Base-by-base conservation (phyloP, 2,797 vertebrate species). In the Galago senegalensis region DNA sequence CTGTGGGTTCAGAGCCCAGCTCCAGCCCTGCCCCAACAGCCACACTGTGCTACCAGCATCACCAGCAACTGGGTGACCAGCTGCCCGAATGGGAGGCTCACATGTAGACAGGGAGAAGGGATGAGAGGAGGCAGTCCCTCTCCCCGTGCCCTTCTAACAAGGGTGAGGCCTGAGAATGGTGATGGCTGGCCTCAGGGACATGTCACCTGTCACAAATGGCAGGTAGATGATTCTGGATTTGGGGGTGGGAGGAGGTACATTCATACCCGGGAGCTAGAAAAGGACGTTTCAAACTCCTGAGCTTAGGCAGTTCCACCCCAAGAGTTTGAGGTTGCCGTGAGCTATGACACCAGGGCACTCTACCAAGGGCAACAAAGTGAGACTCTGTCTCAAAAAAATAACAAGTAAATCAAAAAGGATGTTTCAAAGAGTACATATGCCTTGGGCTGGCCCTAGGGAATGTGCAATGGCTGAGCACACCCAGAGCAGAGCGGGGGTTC, bases 401-500 rank as follows among this genome's bases (percentile, higher is more conserved):
- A 43, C 40, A 43, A 43, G 40, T 43, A 53, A 53, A 53, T 53
- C 40, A 56, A 34, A 27, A 2, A 27, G 40, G 43, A 25, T 4
- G 18, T 12, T 87, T 87, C 3, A 0, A 31, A 31, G 3, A 34
- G 5, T 0, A 53, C 49, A 16, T 53, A 4, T 2, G 9, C n/a
- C 63, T 73, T 0, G 0, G 87, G 77, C 37, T 5, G 5, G 40
- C n/a, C n/a, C 16, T 17, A n/a, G 21, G 63, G 34, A 7, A 17
- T 7, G n/a, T 0, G 0, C 0, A 31, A 10, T 25, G 73, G n/a
- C n/a, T 3, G 11, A 46, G 81, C 23, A 8, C 3, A 1, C 0
- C 1, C 46, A 25, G 76, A 31, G 7, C 56, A 10, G 1, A 20
- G 58, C 3, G 17, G 25, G 0, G 2, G 7, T 1, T 7, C 3